Evolutionary conservation across 2,888 invertebrate genomes (phyloP), one percentile per base, ranked within the genome.

Genomic region (Stenchaetothrips biformis): DNA sequence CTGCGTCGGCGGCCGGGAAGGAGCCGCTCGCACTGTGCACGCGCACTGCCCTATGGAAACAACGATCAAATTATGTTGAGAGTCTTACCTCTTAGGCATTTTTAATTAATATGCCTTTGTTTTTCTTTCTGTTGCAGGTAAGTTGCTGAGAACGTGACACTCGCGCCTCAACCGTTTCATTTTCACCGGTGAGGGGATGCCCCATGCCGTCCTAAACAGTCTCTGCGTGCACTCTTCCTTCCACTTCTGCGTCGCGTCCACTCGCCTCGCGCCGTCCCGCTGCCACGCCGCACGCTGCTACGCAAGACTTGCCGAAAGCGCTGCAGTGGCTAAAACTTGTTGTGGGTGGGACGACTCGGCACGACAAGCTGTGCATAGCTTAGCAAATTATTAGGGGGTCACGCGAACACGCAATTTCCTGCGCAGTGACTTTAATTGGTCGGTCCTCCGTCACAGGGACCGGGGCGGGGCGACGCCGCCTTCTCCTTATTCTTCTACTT

Each of bases 361-460:
- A 53, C 53, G 13, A 53, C 53, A 16, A 53, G 53, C 16, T 53
- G 53, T 53, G 18, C 13, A 53, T 18, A 53, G 53, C 53, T 37
- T 11, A 74, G 67, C 67, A 74, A 74, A 74, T 74, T 74, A 74
- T 74, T 11, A 74, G 67, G 67, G 67, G 67, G 67, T 74, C 67
- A 74, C 67, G 67, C 67, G 11, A 74, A 74, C 67, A 74, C 67
- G 67, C 67, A 74, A 74, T 74, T 74, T 74, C 67, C 67, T n/a
- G 67, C 67, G 67, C 67, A 74, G 9, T 74, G 67, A 25, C 67
- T 74, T 74, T 74, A 74, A 74, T 74, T 74, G 67, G 67, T 74
- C 67, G 67, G 67, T 25, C 25, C 67, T 74, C 67, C 67, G 67
- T 74, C 67, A 74, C 11, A 25, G 67, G 67, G 67, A 37, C 37